Evolutionary conservation across 2,797 vertebrate genomes (phyloP).

Genomic region (Rhynchotus rufescens): DNA sequence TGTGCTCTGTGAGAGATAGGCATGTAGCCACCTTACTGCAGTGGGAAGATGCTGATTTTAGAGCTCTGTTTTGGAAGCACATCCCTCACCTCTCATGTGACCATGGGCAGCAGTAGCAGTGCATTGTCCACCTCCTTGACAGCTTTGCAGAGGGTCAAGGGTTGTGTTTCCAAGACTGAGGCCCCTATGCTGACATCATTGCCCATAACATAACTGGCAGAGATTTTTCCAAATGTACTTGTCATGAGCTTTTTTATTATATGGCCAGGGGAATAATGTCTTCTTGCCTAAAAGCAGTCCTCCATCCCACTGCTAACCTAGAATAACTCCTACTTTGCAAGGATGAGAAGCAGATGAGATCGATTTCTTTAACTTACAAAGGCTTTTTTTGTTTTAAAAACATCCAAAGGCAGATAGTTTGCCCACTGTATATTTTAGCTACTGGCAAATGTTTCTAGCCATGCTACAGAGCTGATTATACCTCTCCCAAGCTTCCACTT

Average conservation of each 20-base stretch:
- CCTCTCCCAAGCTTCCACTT: conserved; percentile 18
- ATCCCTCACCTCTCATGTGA: not conserved
- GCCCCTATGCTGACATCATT: not conserved
- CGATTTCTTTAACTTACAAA: not conserved
- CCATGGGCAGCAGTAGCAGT: not conserved
- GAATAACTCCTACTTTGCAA: conserved; percentile 11
- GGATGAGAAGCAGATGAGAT: conserved; percentile 1
- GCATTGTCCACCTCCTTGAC: not conserved
- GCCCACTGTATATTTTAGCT: conserved; percentile 35
- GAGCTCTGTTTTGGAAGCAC: not conserved
- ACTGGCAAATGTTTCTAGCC: conserved; percentile 24
- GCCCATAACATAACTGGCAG: not conserved
- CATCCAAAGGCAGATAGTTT: not conserved
- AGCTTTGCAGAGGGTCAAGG: not conserved
- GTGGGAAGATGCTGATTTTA: not conserved
- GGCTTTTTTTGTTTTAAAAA: not conserved
- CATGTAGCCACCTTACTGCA: not conserved
- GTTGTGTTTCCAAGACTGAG: not conserved
- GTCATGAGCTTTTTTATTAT: not conserved
- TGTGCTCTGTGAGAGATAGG: not conserved
- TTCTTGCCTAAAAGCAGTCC: not conserved
- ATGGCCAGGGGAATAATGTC: not conserved
- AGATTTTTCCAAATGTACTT: not conserved
- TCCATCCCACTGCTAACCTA: not conserved
- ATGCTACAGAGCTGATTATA: conserved; percentile 14